These are phyloP conservation scores for Aviceda leuphotes DNA, from an alignment of 2,797 vertebrate genomes.

Conservation along the genomic window DNA sequence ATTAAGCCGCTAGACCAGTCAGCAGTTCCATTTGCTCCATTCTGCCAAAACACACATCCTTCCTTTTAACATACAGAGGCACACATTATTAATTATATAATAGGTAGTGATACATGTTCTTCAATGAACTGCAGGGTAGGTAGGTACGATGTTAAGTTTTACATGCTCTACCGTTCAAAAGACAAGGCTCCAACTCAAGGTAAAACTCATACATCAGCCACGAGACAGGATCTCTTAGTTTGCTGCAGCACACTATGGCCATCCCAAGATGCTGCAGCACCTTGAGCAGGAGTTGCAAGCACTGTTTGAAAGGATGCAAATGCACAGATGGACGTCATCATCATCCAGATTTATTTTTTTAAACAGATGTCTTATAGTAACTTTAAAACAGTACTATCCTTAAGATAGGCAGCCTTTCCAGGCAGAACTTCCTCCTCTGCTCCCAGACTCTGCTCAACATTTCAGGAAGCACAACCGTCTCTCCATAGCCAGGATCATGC, in stretches of 20 bases:
- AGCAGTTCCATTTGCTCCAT: not conserved
- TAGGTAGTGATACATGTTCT: fast-evolving
- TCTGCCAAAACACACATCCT: not conserved
- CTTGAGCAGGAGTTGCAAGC: not conserved
- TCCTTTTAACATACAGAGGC: fast-evolving
- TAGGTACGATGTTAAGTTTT: not conserved
- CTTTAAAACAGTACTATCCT: not conserved
- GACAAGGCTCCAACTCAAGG: not conserved
- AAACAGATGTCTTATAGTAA: not conserved
- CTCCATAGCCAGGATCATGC: not conserved
- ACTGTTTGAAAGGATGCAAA: not conserved
- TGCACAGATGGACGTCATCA: not conserved
- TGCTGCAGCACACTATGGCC: not conserved
- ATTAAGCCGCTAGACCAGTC: not conserved
- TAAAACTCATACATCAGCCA: not conserved
- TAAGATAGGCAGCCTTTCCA: not conserved
- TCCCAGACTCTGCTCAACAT: not conserved
- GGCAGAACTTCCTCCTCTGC: not conserved
- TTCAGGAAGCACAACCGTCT: not conserved
- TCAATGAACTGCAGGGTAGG: not conserved
- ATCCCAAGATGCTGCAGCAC: not conserved
- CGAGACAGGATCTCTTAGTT: not conserved
- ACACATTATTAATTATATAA: not conserved
- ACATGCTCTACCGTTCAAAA: not conserved
- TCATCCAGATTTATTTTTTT: not conserved